Percentiles rank a stretch among this genome's conserved stretches.
Evolutionary conservation across 2,113 vertebrate genomes (phyloP).

Genomic region (Eulemur rufifrons): DNA sequence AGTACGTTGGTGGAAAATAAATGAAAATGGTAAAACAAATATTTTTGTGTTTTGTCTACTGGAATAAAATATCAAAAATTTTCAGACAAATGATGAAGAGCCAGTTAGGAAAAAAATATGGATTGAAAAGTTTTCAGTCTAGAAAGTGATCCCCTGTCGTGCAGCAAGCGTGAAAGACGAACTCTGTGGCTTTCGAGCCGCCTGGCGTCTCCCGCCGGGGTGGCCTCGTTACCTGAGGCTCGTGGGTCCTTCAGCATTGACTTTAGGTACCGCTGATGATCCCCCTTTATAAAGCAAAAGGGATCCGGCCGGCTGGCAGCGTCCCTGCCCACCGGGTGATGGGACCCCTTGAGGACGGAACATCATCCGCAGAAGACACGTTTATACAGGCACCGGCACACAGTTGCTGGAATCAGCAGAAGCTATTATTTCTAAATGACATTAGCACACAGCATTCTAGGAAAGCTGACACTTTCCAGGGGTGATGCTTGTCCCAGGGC

Average conservation of each 20-base stretch:
- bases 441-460: neutral
- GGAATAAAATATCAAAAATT: neutral
- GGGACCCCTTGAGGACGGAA: accelerated
- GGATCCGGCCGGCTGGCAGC: accelerated
- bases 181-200: accelerated
- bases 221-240: no score
- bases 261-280: neutral
- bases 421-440: accelerated
- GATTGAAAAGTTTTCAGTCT: neutral
- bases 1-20: neutral
- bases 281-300: neutral
- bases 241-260: accelerated
- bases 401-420: neutral
- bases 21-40: neutral
- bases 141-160: accelerated
- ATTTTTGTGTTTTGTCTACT: neutral
- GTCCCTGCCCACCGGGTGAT: accelerated
- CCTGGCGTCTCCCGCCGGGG: neutral
- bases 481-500: accelerated
- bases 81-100: neutral
- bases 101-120: neutral
- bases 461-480: neutral
- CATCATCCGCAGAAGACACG: accelerated
- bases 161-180: accelerated
- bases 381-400: no score